Base-by-base conservation (phyloP, 2,888 invertebrate species). In the Abrostola tripartita region DNA sequence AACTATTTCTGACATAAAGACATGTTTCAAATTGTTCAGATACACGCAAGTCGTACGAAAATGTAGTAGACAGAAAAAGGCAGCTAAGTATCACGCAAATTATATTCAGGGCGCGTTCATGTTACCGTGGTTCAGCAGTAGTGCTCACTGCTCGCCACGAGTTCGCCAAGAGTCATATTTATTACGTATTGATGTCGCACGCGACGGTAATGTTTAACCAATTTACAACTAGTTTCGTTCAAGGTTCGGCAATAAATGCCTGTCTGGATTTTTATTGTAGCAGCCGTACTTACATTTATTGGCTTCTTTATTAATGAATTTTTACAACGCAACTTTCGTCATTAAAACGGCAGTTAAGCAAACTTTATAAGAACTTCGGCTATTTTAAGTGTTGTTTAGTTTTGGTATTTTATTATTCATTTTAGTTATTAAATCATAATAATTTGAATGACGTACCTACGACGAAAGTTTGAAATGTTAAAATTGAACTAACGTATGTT, bases 201-300 rank as follows among this genome's bases (percentile, higher is more conserved):
- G 85, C 84, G 82, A 86, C 75, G 72, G 70, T 84, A 84, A 85
- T 86, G 80, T 82, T 83, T 79, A 77, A 81, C 79, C 79, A 82
- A 84, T 86, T 86, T 81, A 79, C 78, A 83, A 83, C 81, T 79
- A 81, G 76, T 83, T 81, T 75, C 66, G 66, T 81, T 75, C 67
- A 74, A 81, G 78, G 69, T 71, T 78, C 69, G 59, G 56, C 67
- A 73, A 71, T 80, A 76, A 81, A 79, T 75, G 52, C 37, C 66
- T 67, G 58, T 64, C 60, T 70, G 68, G 59, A 64, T 61, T 74
- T 81, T 77, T 68, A 65, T 67, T 62, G 55, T 58, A 60, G 57
- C 61, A 64, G 59, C 63, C 68, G 53, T 61, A 50, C 36, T 55
- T 37, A 63, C 47, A 65, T 78, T 73, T 71, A 71, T 75, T 57